A percentile compares a stretch with the other conserved stretches of the same genome.
phyloP scores from a whole-genome alignment of 2,888 invertebrate genomes.

The Ophioninae sp. region DNA sequence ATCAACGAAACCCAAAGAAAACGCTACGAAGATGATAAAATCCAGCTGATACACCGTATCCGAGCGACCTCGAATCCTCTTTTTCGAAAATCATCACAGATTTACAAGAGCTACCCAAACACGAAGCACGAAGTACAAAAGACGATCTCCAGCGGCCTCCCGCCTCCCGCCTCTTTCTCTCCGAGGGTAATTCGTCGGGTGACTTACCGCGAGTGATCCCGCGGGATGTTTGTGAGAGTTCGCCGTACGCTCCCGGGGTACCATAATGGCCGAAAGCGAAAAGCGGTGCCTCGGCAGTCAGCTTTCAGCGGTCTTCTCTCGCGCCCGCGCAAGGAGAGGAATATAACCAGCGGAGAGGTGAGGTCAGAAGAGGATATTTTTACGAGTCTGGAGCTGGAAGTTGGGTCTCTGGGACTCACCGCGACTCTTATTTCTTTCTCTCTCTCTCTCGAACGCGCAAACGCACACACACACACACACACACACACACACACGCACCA shows the following conservation, averaged over 20 bases:
- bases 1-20: no score
- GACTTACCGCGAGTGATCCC: constrained; percentile 71
- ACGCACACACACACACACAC: constrained; percentile 54
- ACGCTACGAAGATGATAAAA: no score
- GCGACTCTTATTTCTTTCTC: constrained; percentile 72
- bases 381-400: constrained; percentile 77
- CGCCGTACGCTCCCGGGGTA: constrained; percentile 51
- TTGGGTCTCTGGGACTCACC: constrained; percentile 75
- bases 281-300: constrained; percentile 59
- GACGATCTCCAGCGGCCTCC: constrained; percentile 2
- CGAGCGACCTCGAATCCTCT: no score
- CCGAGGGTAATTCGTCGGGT: constrained; percentile 66
- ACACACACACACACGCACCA: not conserved
- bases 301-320: constrained; percentile 62
- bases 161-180: constrained; percentile 5
- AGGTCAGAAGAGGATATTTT: constrained; percentile 73
- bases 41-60: no score
- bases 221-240: constrained; percentile 66
- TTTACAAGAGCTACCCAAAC: no score
- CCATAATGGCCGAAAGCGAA: constrained; percentile 70
- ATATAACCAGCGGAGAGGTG: constrained; percentile 52
- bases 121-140: constrained; percentile 22
- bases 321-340: constrained; percentile 53
- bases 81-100: no score
- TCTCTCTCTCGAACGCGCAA: constrained; percentile 52